Evolutionary conservation across 2,113 vertebrate genomes (phyloP).

Genomic region (Saccopteryx bilineata): DNA sequence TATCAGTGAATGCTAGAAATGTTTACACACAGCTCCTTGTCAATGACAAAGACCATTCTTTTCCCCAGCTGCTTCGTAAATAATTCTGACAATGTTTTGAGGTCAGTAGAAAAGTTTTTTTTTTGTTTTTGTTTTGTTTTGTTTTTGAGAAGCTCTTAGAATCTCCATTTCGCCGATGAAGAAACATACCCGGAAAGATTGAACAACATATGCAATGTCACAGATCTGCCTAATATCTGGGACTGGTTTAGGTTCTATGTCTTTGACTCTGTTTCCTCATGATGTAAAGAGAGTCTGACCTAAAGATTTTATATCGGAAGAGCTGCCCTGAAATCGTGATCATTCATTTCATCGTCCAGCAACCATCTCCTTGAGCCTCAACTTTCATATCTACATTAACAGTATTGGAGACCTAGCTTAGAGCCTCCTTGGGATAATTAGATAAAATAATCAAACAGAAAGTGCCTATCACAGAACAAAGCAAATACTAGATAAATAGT

Average conservation of each 20-base stretch:
- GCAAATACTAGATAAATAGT: neutral
- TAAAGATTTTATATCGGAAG: neutral
- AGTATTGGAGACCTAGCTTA: neutral
- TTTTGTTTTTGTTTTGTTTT: too few species aligned
- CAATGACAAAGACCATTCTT: neutral
- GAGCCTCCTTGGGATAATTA: neutral
- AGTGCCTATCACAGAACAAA: neutral
- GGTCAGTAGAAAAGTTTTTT: neutral
- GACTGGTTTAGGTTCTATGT: neutral
- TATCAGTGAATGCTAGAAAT: fast-evolving
- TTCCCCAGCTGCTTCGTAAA: neutral
- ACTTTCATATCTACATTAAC: neutral
- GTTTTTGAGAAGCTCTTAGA: neutral
- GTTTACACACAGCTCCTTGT: neutral
- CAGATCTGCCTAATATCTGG: neutral
- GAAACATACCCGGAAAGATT: neutral
- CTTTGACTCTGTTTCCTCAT: neutral
- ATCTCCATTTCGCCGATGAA: neutral
- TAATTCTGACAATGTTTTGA: neutral
- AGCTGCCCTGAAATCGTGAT: neutral
- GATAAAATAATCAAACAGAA: neutral
- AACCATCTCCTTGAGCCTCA: neutral
- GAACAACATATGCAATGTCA: slow-evolving; percentile 32
- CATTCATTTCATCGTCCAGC: neutral
- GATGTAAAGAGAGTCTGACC: neutral